Conservation (phyloP, 2,797 vertebrate genomes). For the Muscicapa striata region DNA sequence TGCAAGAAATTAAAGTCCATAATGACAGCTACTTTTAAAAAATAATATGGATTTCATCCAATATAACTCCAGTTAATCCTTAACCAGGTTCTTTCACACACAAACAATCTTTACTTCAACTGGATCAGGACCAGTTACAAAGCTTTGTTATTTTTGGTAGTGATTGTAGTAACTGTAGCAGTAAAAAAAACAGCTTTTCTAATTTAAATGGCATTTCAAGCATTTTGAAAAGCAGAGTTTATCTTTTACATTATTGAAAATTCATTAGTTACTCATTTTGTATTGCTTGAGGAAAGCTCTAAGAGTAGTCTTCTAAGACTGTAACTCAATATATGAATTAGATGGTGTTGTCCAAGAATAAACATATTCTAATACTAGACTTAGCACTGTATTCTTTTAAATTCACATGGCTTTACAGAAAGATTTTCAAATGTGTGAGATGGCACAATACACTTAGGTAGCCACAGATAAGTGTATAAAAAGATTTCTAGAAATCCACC, state of each 20-base stretch:
- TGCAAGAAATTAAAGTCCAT: neutral
- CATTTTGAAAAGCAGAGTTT: neutral
- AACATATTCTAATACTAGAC: neutral
- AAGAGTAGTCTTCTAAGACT: neutral
- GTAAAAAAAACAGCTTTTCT: neutral
- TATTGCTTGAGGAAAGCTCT: neutral
- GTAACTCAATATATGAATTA: neutral
- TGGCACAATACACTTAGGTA: neutral
- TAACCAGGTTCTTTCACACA: neutral
- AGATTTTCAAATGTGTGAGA: neutral
- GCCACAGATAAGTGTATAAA: neutral
- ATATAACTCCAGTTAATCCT: neutral
- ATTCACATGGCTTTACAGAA: neutral
- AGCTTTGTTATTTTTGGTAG: conserved; percentile 35
- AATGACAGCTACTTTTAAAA: neutral
- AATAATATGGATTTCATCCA: neutral
- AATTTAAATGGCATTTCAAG: conserved; percentile 23
- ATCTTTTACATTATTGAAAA: conserved; percentile 12
- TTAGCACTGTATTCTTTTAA: neutral
- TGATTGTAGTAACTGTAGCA: neutral
- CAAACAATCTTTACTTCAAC: conserved; percentile 6
- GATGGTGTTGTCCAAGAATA: neutral
- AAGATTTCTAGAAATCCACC: neutral
- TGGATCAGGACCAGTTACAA: neutral
- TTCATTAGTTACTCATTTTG: neutral